These are phyloP conservation scores for Oscheius sp. DNA, from an alignment of 2,888 invertebrate species.

Conservation along the genomic window DNA sequence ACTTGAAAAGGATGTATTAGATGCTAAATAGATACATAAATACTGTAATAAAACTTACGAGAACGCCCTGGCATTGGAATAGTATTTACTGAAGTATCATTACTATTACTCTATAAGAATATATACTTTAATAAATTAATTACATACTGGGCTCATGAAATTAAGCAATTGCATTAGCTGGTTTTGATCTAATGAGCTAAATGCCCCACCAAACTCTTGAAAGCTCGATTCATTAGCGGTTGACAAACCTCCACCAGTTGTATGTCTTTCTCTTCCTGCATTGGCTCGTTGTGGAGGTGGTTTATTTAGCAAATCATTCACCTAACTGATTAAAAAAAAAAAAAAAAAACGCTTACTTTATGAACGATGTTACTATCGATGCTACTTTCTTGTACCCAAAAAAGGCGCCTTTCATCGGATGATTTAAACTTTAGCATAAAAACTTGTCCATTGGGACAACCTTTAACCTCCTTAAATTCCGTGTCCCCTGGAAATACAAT, in stretches of 20 bases:
- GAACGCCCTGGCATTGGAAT: not conserved
- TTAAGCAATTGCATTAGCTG: conserved; percentile 92
- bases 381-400: conserved; percentile 98
- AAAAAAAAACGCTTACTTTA: conserved; percentile 50
- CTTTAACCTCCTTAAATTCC: conserved; percentile 91
- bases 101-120: no score
- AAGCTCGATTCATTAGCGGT: not conserved
- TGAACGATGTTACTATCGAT: conserved; percentile 83
- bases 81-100: no score
- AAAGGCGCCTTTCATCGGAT: conserved; percentile 87
- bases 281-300: conserved; percentile 45
- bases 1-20: no score
- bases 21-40: no score
- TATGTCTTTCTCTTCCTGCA: conserved; percentile 36
- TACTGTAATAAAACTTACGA: not conserved
- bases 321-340: conserved; percentile 28
- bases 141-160: conserved; percentile 30
- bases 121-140: no score
- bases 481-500: conserved; percentile 98
- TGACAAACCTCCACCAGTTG: conserved; percentile 13
- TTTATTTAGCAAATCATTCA: conserved; percentile 53
- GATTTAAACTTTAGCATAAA: conserved; percentile 95
- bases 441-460: conserved; percentile 90
- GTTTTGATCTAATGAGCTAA: conserved; percentile 79
- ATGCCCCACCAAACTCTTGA: conserved; percentile 55